Evolutionary conservation across 2,797 vertebrate genomes (phyloP).

Genomic region (Phoeniculus purpureus): DNA sequence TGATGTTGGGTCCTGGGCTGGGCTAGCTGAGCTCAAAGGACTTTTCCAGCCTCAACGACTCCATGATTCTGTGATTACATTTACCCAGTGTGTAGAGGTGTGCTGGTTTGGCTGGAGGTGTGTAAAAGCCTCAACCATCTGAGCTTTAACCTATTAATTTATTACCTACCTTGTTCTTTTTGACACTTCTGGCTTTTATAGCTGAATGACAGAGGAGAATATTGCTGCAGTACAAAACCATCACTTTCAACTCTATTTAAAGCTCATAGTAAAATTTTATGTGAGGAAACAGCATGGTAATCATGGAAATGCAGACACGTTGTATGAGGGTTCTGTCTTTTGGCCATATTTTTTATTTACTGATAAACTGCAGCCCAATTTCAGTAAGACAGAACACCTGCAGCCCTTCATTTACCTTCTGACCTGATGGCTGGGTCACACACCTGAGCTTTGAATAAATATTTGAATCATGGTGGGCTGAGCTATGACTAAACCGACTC

Average conservation of each 20-base stretch:
- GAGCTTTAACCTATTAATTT: neutral
- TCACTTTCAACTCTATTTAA: neutral
- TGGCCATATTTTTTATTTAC: neutral
- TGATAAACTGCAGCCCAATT: neutral
- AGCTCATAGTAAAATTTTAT: neutral
- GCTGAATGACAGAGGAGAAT: neutral
- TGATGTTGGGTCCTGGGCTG: too few relatives aligned
- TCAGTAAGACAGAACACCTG: neutral
- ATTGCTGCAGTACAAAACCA: neutral
- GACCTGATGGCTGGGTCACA: neutral
- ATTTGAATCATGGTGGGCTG: neutral
- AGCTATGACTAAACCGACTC: neutral
- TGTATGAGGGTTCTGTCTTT: neutral
- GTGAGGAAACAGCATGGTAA: neutral
- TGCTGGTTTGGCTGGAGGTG: neutral
- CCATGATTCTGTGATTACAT: too few relatives aligned
- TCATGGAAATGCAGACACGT: neutral
- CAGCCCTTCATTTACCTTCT: neutral
- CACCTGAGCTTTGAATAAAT: neutral
- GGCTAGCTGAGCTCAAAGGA: too few relatives aligned
- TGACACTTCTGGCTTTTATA: neutral
- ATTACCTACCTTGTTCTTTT: neutral
- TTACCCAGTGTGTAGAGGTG: too few relatives aligned
- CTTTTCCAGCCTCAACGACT: too few relatives aligned
- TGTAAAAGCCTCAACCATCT: neutral